phyloP scores from a whole-genome alignment of 92 coral and sea anemone genomes.

The Bergia sp. region DNA sequence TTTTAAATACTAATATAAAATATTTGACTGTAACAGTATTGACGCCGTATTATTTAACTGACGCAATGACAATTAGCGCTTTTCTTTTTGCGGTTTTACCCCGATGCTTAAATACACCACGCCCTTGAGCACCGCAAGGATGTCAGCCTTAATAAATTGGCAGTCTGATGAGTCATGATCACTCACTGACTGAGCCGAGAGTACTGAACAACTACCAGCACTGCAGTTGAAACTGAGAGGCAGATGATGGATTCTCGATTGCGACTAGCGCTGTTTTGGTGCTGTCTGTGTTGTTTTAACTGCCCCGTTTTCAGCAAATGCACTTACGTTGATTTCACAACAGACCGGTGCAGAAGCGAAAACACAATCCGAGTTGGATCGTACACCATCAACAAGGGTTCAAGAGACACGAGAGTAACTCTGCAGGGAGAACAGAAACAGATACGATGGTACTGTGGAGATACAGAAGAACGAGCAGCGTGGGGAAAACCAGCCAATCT shows the following conservation, averaged over 20 bases:
- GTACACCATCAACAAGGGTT: slow-evolving; percentile 38
- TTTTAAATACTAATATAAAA: too few species aligned
- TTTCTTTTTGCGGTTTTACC: too few species aligned
- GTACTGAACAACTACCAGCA: neutral
- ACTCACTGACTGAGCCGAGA: neutral
- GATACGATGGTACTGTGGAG: slow-evolving; percentile 56
- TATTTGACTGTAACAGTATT: too few species aligned
- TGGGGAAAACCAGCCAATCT: slow-evolving; percentile 59
- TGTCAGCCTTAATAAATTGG: too few species aligned
- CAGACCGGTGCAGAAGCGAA: slow-evolving; percentile 56
- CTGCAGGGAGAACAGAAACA: slow-evolving; percentile 44
- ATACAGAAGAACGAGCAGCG: slow-evolving; percentile 54
- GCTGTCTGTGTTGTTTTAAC: slow-evolving; percentile 26
- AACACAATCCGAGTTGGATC: slow-evolving; percentile 21
- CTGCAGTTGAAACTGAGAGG: neutral
- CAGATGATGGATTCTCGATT: neutral
- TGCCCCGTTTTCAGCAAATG: slow-evolving; percentile 19
- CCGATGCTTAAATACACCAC: too few species aligned
- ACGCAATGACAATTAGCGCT: too few species aligned
- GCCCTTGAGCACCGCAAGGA: too few species aligned
- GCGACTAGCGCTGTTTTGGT: slow-evolving; percentile 10
- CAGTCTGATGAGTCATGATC: too few species aligned
- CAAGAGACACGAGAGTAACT: slow-evolving; percentile 26
- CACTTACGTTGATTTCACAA: slow-evolving; percentile 11
- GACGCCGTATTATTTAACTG: too few species aligned